phyloP scores from a whole-genome alignment of 2,113 vertebrate species.

The Elgaria multicarinata region DNA sequence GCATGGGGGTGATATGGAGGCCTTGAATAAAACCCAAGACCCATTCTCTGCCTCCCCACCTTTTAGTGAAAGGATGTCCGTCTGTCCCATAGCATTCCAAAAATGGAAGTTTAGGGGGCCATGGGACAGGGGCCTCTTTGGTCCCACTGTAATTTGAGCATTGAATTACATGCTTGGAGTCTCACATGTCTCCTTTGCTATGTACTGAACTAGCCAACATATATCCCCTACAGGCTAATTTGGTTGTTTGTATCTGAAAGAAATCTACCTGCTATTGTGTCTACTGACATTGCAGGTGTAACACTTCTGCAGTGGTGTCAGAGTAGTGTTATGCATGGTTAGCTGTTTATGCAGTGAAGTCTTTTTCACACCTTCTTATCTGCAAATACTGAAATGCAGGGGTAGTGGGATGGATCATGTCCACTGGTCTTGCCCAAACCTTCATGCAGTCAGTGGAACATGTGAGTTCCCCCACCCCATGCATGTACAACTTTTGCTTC shows the following conservation, averaged over 20 bases:
- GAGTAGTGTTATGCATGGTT: neutral
- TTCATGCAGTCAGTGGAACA: neutral
- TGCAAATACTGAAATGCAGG: neutral
- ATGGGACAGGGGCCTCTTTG: neutral
- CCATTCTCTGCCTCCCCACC: too few species aligned
- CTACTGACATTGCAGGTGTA: neutral
- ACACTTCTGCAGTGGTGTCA: neutral
- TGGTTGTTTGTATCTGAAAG: too few species aligned
- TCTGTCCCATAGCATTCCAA: neutral
- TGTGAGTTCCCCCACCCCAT: neutral
- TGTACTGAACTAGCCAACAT: neutral
- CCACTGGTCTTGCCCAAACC: too few species aligned
- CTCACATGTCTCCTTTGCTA: neutral
- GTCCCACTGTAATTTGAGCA: neutral
- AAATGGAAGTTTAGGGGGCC: neutral
- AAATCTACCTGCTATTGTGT: neutral
- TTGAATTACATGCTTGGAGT: neutral
- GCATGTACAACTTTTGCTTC: neutral
- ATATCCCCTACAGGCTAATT: neutral
- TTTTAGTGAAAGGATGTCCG: neutral
- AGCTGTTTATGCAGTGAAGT: neutral
- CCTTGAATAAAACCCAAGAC: too few species aligned
- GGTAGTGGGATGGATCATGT: neutral
- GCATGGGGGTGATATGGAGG: too few species aligned
- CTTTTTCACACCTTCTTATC: neutral